Percentiles rank a stretch among this genome's conserved stretches.
phyloP scores from a whole-genome alignment of 2,888 invertebrate species.

The Ophioninae sp. region DNA sequence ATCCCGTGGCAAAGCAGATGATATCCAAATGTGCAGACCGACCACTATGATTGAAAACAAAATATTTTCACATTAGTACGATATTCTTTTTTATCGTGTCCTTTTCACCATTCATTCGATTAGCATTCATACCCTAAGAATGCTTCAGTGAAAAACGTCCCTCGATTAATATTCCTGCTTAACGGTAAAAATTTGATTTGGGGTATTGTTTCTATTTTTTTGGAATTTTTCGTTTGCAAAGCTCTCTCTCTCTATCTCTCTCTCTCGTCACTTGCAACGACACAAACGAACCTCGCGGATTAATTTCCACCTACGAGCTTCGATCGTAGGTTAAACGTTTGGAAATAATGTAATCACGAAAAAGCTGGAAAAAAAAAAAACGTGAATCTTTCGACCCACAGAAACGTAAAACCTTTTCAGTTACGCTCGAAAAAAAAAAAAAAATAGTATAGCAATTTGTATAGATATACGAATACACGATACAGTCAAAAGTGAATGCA shows the following conservation, averaged over 20 bases:
- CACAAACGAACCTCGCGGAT: constrained; percentile 45
- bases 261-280: constrained; percentile 43
- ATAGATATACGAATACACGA: too few species aligned
- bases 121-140: constrained; percentile 62
- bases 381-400: neutral
- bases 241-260: neutral
- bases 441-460: neutral
- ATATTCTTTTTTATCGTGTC: constrained; percentile 67
- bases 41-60: constrained; percentile 80
- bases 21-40: constrained; percentile 79
- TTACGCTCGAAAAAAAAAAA: neutral
- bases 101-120: constrained; percentile 73
- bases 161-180: constrained; percentile 49
- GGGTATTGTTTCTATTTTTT: constrained; percentile 2
- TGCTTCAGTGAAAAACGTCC: constrained; percentile 51
- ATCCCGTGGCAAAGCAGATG: constrained; percentile 79
- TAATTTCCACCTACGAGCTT: constrained; percentile 26
- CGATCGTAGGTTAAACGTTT: constrained; percentile 1
- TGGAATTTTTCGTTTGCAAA: neutral
- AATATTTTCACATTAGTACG: constrained; percentile 79
- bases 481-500: neutral
- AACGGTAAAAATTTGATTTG: constrained; percentile 7
- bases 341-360: neutral
- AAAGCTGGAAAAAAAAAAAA: neutral
- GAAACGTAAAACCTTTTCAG: neutral